Conservation (phyloP, 2,113 vertebrate genomes). For the Anseranas semipalmata region DNA sequence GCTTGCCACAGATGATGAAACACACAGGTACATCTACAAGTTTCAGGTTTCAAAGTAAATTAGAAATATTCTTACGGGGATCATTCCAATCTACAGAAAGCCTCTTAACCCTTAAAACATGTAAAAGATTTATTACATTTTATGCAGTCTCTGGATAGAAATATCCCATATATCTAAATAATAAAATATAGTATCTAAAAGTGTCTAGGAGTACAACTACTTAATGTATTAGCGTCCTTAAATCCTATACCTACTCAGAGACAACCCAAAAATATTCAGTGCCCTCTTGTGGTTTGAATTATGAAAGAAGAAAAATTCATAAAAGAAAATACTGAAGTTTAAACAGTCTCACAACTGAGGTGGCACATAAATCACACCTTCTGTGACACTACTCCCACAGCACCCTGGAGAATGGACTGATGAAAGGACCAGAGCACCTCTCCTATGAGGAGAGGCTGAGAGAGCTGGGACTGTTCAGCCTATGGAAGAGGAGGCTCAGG, state of each 20-base stretch:
- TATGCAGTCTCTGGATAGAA: neutral
- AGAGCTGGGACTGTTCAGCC: neutral
- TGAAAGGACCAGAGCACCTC: neutral
- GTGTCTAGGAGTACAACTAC: neutral
- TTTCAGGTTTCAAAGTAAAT: neutral
- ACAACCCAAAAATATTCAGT: neutral
- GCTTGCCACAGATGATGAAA: neutral
- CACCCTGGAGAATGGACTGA: neutral
- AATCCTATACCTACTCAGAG: neutral
- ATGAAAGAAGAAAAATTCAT: neutral
- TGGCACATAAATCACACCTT: neutral
- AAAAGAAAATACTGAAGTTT: neutral
- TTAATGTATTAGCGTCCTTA: neutral
- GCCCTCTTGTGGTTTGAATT: conserved; percentile 49
- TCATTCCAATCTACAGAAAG: neutral
- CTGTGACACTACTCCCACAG: no score
- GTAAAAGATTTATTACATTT: neutral
- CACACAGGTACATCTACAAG: neutral
- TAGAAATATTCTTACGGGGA: neutral
- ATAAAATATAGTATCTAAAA: no score
- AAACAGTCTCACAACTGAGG: neutral
- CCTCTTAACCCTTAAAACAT: neutral
- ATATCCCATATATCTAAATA: no score
- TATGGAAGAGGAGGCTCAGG: neutral
- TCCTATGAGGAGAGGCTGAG: neutral